These are phyloP conservation scores for Sebastes aleutianus DNA, from an alignment of 2,797 vertebrate genomes.

Conservation along the genomic window DNA sequence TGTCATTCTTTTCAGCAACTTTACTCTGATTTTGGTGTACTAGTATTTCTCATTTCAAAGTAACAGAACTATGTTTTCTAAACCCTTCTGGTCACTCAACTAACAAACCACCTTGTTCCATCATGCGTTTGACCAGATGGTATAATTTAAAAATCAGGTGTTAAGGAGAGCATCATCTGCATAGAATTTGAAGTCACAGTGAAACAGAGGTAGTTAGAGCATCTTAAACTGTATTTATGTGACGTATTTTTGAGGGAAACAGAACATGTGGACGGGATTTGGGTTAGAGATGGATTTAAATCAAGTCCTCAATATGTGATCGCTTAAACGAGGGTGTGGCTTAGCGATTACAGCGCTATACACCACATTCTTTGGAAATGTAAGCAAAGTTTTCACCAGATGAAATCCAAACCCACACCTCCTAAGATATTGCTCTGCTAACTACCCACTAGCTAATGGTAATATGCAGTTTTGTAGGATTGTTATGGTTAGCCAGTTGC, in stretches of 20 bases:
- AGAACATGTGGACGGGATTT: not conserved
- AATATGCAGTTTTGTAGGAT: not conserved
- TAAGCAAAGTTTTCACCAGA: not conserved
- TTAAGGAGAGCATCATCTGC: slow-evolving; percentile 36
- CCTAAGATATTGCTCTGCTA: not conserved
- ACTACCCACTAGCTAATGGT: not conserved
- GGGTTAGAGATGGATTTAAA: not conserved
- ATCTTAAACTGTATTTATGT: not conserved
- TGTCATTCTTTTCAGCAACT: not conserved
- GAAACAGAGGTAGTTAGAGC: not conserved
- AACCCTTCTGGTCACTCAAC: not conserved
- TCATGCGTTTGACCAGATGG: not conserved
- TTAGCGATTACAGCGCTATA: not conserved
- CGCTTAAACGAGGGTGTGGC: not conserved
- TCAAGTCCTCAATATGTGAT: not conserved
- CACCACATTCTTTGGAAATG: not conserved
- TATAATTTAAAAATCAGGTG: not conserved
- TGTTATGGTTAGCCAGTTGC: not conserved
- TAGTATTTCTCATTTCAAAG: not conserved
- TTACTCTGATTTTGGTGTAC: not conserved
- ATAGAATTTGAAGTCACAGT: slow-evolving; percentile 6
- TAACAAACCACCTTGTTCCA: not conserved
- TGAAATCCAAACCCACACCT: not conserved
- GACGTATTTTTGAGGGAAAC: not conserved
- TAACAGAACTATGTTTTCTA: not conserved